Base-by-base conservation (phyloP, 2,113 vertebrate genomes). In the Recurvirostra avosetta region DNA sequence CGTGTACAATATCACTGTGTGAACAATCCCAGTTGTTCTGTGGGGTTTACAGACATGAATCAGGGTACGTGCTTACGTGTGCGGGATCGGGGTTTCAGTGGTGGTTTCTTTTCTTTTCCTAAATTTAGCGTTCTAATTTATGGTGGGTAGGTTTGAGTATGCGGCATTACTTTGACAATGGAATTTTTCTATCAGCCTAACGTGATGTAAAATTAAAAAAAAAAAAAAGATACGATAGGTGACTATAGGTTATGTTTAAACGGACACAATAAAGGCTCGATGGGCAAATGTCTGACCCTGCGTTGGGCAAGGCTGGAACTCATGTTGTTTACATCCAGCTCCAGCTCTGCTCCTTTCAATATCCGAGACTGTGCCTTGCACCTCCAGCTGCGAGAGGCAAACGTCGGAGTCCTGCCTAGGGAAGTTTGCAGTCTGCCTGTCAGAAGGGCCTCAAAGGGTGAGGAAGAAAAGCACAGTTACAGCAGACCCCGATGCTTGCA, bases 181-280 rank as follows among this genome's bases (percentile, higher is more conserved):
- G 63, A 43, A 49, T 95, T 92, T 91, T 82, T 61, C 12, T 86
- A 67, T 91, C 72, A 27, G 79, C 53, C 76, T 93, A 40, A 80
- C 16, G 3, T 30, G 18, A 47, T 55, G 29, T 78, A 52, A 43
- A 67, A 30, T 68, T 45, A 36, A 76, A 32, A 40, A 13, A 23
- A 30, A 30, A 41, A 8, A 40, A 40, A 40, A 29, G 12, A 17
- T 21, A 50, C 0, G 1, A 3, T 50, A 36, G 40, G n/a, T 0
- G 0, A 7, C 21, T 41, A 4, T 13, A 21, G 40, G 26, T 45
- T 65, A 7, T 43, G 23, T 73, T 94, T 53, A 50, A 88, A 56
- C 2, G 3, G 36, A 7, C 12, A 22, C 18, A 59, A 30, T 43
- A 36, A 72, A 26, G 27, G 23, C 56, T 26, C 1, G 0, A 6